Conservation (phyloP, 2,888 invertebrate genomes). For the Capitulum mitella region DNA sequence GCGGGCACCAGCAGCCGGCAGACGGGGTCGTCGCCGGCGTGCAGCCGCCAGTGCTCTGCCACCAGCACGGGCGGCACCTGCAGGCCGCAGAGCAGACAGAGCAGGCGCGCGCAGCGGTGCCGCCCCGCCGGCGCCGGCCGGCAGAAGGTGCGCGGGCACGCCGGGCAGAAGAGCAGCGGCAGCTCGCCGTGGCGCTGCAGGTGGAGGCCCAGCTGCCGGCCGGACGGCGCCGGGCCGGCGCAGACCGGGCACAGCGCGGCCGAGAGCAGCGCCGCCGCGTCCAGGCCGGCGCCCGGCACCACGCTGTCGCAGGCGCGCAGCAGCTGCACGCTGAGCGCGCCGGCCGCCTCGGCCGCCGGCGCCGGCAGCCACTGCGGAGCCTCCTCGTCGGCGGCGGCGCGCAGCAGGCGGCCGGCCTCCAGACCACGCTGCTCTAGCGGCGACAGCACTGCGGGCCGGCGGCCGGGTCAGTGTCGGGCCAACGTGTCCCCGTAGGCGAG, state of each 20-base stretch:
- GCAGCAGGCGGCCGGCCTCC: constrained; percentile 2
- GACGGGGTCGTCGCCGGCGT: neutral
- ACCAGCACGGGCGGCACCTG: neutral
- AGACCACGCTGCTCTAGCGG: constrained; percentile 17
- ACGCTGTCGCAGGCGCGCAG: neutral
- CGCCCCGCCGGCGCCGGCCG: neutral
- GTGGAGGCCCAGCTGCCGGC: constrained; percentile 10
- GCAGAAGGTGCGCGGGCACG: constrained; percentile 12
- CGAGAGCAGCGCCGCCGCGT: neutral
- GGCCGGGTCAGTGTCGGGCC: too few relatives aligned
- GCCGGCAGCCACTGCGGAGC: constrained; percentile 1
- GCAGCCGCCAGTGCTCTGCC: neutral
- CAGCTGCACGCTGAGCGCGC: neutral
- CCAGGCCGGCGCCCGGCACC: constrained; percentile 12
- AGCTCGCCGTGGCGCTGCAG: constrained; percentile 17
- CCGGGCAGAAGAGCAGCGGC: constrained; percentile 1
- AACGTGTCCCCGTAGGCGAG: too few relatives aligned
- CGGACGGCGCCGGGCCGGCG: neutral
- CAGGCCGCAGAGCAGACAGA: constrained; percentile 7
- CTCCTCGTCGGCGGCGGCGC: neutral
- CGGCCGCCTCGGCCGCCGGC: neutral
- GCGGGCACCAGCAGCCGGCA: neutral
- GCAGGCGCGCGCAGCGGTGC: neutral
- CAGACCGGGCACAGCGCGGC: constrained; percentile 9
- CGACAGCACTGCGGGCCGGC: neutral